These are phyloP conservation scores for Macrotrachela quadricornifera DNA, from an alignment of 1,140 invertebrate species.

Conservation along the genomic window DNA sequence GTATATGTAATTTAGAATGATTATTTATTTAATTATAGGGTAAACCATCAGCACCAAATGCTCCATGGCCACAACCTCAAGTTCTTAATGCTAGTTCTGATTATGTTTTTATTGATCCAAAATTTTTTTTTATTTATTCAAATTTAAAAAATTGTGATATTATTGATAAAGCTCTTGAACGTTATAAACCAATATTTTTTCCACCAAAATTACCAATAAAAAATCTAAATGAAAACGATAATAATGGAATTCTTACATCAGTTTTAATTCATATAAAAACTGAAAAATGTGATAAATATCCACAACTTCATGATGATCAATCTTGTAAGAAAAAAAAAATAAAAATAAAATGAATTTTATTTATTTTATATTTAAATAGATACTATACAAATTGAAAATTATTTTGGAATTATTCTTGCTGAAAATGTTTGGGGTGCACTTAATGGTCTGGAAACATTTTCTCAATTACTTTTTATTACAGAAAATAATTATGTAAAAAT, in stretches of 20 bases:
- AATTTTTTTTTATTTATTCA: not conserved
- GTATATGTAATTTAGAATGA: not conserved
- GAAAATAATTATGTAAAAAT: conserved; percentile 1
- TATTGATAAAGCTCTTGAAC: conserved; percentile 1
- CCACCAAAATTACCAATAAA: not conserved
- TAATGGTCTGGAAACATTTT: conserved; percentile 53
- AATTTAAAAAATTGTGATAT: conserved; percentile 6
- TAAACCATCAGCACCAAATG: not conserved
- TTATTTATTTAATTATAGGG: not conserved
- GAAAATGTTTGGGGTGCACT: conserved; percentile 48
- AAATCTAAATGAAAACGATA: not conserved
- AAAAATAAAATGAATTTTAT: not conserved
- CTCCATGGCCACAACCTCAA: conserved; percentile 6
- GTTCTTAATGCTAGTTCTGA: conserved; percentile 2
- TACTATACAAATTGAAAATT: not conserved
- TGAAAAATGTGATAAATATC: not conserved
- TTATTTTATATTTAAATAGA: not conserved
- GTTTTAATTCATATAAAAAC: not conserved
- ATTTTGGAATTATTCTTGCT: not conserved
- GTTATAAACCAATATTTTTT: conserved; percentile 2
- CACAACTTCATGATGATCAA: not conserved
- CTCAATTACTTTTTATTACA: conserved; percentile 40
- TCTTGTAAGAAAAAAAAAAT: too few species aligned
- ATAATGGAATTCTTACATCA: not conserved
- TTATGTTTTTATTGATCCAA: not conserved